Percentiles rank a stretch among this genome's conserved stretches.
Conservation (phyloP, 2,797 vertebrate genomes). For the Pristis pectinata region DNA sequence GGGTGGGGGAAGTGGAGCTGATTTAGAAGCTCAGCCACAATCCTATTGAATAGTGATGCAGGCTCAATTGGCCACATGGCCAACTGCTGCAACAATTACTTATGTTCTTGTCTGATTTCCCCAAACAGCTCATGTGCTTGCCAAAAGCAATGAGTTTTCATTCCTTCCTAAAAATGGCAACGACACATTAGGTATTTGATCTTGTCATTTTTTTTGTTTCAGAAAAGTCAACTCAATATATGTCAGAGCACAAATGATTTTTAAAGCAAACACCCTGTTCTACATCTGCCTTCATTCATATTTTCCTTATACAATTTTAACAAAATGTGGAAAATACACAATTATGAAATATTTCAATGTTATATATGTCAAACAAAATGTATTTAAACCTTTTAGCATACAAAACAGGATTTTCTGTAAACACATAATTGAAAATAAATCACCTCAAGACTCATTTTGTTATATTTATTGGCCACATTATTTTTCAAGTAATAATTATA, state of each 20-base stretch:
- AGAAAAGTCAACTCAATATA: background rate
- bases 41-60: background rate
- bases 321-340: background rate
- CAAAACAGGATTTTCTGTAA: background rate
- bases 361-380: background rate
- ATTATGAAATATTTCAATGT: background rate
- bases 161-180: background rate
- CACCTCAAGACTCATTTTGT: background rate
- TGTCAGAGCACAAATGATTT: background rate
- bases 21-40: background rate
- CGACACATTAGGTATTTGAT: background rate
- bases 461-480: background rate
- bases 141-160: background rate
- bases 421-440: background rate
- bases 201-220: background rate
- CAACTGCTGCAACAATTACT: background rate
- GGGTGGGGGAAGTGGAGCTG: no score
- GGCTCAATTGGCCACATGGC: background rate
- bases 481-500: background rate
- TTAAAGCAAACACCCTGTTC: background rate
- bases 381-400: background rate
- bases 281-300: background rate
- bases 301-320: background rate
- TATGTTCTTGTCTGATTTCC: background rate
- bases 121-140: background rate